A percentile compares a stretch with the other conserved stretches of the same genome.
Conservation (phyloP, 2,888 invertebrate species). For the Phanerotoma sp. region DNA sequence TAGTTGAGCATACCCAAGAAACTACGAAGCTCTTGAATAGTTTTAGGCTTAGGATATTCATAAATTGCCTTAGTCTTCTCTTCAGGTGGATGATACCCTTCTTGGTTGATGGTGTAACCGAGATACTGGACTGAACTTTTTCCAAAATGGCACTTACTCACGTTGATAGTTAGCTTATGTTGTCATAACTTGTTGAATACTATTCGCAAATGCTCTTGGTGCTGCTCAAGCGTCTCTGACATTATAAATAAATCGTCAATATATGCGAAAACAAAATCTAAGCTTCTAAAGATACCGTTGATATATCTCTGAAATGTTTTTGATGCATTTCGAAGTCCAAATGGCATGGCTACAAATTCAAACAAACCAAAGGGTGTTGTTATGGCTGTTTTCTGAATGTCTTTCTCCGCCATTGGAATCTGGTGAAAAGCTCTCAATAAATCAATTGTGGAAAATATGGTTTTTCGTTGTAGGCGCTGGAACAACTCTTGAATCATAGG, state of each 20-base stretch:
- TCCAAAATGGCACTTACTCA: conserved; percentile 32
- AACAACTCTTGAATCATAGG: too few relatives aligned
- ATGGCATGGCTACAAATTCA: too few relatives aligned
- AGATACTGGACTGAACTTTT: conserved; percentile 1
- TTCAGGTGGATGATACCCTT: neutral
- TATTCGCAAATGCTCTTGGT: conserved; percentile 27
- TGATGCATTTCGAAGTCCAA: too few relatives aligned
- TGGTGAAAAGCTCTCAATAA: neutral
- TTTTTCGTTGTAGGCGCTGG: neutral
- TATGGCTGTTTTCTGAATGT: neutral
- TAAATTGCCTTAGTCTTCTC: conserved; percentile 5
- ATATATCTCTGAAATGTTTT: too few relatives aligned
- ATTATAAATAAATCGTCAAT: too few relatives aligned
- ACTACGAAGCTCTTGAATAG: conserved; percentile 6
- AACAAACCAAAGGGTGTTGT: too few relatives aligned
- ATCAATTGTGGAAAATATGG: neutral
- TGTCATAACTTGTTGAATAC: conserved; percentile 27
- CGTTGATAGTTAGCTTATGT: conserved; percentile 36
- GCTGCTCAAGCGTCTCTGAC: conserved; percentile 30
- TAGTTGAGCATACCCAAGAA: conserved; percentile 16
- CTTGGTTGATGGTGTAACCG: conserved; percentile 13
- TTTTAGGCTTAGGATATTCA: conserved; percentile 5
- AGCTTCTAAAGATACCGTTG: too few relatives aligned
- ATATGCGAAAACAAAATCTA: too few relatives aligned
- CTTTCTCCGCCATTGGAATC: neutral